Percentiles rank a stretch among this genome's conserved stretches.
Conservation (phyloP, 2,888 invertebrate species). For the Scaptodrosophila latifasciaeformis region DNA sequence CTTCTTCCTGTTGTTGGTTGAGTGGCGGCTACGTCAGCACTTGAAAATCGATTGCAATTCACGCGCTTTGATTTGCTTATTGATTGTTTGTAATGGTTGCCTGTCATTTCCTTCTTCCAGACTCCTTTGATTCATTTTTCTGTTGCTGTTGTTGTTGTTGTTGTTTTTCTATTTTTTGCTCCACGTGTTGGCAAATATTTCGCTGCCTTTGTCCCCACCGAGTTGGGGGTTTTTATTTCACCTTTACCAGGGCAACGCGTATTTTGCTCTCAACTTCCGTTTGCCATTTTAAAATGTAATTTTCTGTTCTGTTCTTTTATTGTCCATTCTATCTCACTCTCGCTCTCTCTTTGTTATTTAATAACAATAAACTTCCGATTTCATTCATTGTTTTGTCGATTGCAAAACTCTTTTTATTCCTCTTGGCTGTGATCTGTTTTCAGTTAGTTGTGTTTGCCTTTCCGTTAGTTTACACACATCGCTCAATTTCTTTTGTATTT, state of each 20-base stretch:
- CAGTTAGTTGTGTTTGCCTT: slow-evolving; percentile 13
- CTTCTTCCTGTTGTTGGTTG: neutral
- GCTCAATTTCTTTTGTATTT: slow-evolving; percentile 8
- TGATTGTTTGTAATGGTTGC: no score
- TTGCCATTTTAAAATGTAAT: slow-evolving; percentile 24
- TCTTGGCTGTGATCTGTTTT: neutral
- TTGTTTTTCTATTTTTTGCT: no score
- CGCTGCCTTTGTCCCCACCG: no score
- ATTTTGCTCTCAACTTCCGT: slow-evolving; percentile 49
- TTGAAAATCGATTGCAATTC: slow-evolving; percentile 29
- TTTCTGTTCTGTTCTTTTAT: slow-evolving; percentile 10
- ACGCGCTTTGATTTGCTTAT: slow-evolving; percentile 9
- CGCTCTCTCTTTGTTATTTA: slow-evolving; percentile 15
- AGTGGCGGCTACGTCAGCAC: slow-evolving; percentile 22
- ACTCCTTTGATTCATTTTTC: no score
- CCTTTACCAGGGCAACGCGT: neutral
- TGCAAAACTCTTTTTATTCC: slow-evolving; percentile 36
- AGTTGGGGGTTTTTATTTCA: neutral
- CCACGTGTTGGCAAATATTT: no score
- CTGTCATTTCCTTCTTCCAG: no score
- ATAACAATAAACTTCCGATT: slow-evolving; percentile 57
- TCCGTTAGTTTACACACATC: slow-evolving; percentile 23
- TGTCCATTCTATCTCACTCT: neutral
- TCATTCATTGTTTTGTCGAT: slow-evolving; percentile 41
- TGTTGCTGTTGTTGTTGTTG: no score